Conservation (phyloP, 2,797 vertebrate species). For the Dipus sagitta region DNA sequence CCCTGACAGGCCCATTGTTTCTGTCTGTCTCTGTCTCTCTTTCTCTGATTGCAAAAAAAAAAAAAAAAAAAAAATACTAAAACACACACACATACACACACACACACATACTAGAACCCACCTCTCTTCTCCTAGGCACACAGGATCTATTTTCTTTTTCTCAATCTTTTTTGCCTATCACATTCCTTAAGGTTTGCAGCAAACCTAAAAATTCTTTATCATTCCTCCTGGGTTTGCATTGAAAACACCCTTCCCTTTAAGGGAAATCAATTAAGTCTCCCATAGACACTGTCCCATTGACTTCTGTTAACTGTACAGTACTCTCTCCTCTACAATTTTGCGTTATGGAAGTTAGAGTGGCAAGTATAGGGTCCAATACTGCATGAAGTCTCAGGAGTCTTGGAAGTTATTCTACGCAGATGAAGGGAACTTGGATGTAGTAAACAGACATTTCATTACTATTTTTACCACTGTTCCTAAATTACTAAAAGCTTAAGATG, state of each 20-base stretch:
- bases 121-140: neutral
- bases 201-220: conserved; percentile 22
- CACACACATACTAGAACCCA: neutral
- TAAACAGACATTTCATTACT: neutral
- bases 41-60: too few relatives aligned
- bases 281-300: neutral
- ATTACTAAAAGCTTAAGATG: conserved; percentile 17
- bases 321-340: neutral
- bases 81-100: neutral
- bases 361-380: neutral
- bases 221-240: conserved; percentile 2
- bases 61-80: too few relatives aligned
- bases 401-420: neutral
- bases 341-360: neutral
- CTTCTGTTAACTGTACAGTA: conserved; percentile 3
- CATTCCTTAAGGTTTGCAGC: neutral
- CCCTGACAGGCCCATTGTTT: too few relatives aligned
- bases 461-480: conserved; percentile 23
- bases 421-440: neutral
- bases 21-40: too few relatives aligned
- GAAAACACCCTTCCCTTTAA: conserved; percentile 33
- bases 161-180: neutral
- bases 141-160: conserved; percentile 33
- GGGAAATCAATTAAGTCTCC: conserved; percentile 6
- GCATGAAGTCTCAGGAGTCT: neutral